Conservation (phyloP, 2,113 vertebrate genomes). For the Carlito syrichta region DNA sequence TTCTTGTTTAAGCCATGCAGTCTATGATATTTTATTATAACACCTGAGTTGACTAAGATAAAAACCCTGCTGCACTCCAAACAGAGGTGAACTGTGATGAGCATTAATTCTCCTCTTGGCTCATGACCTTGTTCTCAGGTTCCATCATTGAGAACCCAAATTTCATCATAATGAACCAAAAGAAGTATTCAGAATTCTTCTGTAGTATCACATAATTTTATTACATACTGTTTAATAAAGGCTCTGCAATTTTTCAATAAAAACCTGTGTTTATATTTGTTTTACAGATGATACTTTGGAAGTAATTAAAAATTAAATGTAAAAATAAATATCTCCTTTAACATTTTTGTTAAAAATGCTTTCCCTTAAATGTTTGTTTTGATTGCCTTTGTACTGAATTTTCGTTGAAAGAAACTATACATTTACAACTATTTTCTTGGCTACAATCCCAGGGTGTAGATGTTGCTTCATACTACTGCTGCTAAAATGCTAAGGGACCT, state of each 20-base stretch:
- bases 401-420: not conserved
- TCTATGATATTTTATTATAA: not conserved
- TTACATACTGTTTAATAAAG: not conserved
- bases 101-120: too few species aligned
- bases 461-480: not conserved
- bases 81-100: not conserved
- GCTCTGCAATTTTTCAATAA: not conserved
- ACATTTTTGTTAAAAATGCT: not conserved
- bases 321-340: not conserved
- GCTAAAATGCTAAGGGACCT: not conserved
- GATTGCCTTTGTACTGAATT: not conserved
- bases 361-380: conserved; percentile 21
- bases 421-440: not conserved
- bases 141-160: not conserved
- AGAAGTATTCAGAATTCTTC: not conserved
- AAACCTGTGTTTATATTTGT: not conserved
- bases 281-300: not conserved
- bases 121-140: not conserved
- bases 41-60: not conserved
- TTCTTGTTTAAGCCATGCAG: not conserved
- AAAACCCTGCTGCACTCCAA: too few species aligned
- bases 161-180: not conserved
- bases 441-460: not conserved
- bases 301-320: not conserved
- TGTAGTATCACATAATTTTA: not conserved